Evolutionary conservation across 1,140 invertebrate species (phyloP).

Genomic region (Caerostris darwini): DNA sequence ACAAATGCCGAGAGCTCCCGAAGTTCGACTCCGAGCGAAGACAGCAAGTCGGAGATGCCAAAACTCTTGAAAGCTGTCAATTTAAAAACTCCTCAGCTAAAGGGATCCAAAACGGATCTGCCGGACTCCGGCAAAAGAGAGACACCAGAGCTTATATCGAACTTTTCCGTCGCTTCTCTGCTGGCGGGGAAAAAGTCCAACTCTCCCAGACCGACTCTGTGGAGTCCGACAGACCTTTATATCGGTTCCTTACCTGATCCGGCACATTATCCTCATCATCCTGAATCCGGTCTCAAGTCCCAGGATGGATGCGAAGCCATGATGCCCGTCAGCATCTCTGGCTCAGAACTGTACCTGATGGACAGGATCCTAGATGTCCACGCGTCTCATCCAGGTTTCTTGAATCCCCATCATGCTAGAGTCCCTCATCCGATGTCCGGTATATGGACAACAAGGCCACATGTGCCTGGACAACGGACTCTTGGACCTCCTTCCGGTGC

Average conservation of each 20-base stretch:
- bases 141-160: constrained; percentile 67
- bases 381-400: constrained; percentile 37
- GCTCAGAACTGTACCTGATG: constrained; percentile 63
- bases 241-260: neutral
- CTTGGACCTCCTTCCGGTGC: constrained; percentile 4
- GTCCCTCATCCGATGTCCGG: constrained; percentile 40
- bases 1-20: constrained; percentile 22
- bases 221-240: constrained; percentile 60
- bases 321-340: neutral
- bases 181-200: constrained; percentile 56
- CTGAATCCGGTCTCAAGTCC: constrained; percentile 40
- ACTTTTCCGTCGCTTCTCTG: constrained; percentile 72
- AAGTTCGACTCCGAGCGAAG: constrained; percentile 21
- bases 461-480: constrained; percentile 31
- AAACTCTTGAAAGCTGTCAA: constrained; percentile 23
- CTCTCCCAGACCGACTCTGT: constrained; percentile 55
- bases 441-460: constrained; percentile 39
- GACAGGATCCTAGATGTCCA: constrained; percentile 55
- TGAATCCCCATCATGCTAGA: constrained; percentile 31
- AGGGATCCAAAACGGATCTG: constrained; percentile 34
- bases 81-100: constrained; percentile 11
- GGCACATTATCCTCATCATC: neutral
- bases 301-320: constrained; percentile 16
- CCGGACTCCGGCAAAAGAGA: constrained; percentile 39
- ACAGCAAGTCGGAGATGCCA: constrained; percentile 19